Conservation (phyloP, 37 sponge, comb jelly and placozoan genomes). For the Chondrilla cf. caribensis region DNA sequence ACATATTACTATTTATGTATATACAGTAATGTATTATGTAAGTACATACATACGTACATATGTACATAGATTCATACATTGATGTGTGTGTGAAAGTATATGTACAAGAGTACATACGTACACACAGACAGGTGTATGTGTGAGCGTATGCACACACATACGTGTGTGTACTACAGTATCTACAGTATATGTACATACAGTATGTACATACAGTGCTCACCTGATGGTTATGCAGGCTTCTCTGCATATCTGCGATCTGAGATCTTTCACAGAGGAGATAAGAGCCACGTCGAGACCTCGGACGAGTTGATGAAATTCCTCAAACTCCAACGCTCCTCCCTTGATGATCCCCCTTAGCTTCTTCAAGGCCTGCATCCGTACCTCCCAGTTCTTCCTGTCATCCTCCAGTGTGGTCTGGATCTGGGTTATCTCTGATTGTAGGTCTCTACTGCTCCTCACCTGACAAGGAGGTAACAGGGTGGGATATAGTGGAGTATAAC, state of each 20-base stretch:
- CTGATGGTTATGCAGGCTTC: constrained; percentile 75
- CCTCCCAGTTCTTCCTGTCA: constrained; percentile 42
- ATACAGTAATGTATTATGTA: too few relatives aligned
- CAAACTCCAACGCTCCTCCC: constrained; percentile 38
- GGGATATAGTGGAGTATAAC: too few relatives aligned
- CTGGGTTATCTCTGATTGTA: constrained; percentile 24
- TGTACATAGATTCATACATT: background rate
- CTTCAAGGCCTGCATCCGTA: constrained; percentile 50
- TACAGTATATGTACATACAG: background rate
- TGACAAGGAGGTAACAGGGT: too few relatives aligned
- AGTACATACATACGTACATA: background rate
- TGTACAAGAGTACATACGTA: background rate
- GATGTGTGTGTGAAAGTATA: background rate
- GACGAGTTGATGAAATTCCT: constrained; percentile 36
- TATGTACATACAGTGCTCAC: constrained; percentile 10
- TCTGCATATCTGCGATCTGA: constrained; percentile 65
- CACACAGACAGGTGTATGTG: background rate
- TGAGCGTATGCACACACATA: background rate
- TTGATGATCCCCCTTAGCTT: constrained; percentile 41
- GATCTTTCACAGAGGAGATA: constrained; percentile 58
- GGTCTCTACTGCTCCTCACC: constrained; percentile 46
- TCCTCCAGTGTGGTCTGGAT: constrained; percentile 29
- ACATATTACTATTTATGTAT: too few relatives aligned
- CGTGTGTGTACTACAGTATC: too few relatives aligned
- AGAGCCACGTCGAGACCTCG: constrained; percentile 29